phyloP scores from a whole-genome alignment of 2,888 invertebrate species.

The Allophyes oxyacanthae region DNA sequence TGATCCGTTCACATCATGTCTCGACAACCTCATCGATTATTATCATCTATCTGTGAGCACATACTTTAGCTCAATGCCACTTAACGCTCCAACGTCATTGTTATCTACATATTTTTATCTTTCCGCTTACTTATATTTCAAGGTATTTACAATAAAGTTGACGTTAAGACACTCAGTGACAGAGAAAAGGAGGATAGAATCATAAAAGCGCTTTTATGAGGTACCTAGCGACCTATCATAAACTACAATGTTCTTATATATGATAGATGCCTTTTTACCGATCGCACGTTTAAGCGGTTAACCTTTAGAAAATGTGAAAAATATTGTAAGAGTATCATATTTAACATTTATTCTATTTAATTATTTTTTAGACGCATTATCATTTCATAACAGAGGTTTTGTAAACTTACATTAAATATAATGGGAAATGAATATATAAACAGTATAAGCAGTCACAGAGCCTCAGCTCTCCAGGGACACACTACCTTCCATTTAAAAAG shows the following conservation, averaged over 20 bases:
- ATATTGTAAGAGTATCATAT: conserved; percentile 7
- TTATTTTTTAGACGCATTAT: conserved; percentile 16
- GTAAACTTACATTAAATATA: conserved; percentile 24
- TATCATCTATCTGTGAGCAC: conserved; percentile 44
- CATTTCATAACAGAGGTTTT: conserved; percentile 17
- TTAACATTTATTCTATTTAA: conserved; percentile 11
- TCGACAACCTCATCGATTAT: conserved; percentile 44
- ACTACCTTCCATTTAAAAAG: conserved; percentile 29
- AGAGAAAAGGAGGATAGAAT: conserved; percentile 39
- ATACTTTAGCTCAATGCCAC: conserved; percentile 37
- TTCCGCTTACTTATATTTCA: conserved; percentile 46
- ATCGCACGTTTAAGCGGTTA: conserved; percentile 25
- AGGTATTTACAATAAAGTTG: conserved; percentile 47
- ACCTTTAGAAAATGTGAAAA: conserved; percentile 26
- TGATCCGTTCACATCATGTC: conserved; percentile 37
- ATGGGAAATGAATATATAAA: conserved; percentile 26
- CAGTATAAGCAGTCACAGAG: conserved; percentile 2
- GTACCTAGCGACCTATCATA: conserved; percentile 47
- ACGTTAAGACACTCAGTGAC: conserved; percentile 43
- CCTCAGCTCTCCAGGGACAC: conserved; percentile 27
- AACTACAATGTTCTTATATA: conserved; percentile 45
- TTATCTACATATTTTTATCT: conserved; percentile 43
- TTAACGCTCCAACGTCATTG: conserved; percentile 23
- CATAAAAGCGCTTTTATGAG: conserved; percentile 55
- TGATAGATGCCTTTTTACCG: conserved; percentile 41